A percentile compares a stretch with the other conserved stretches of the same genome.
Evolutionary conservation across 37 sponge, comb jelly and placozoan genomes (phyloP).

Genomic region (Dysidea cf. avara): DNA sequence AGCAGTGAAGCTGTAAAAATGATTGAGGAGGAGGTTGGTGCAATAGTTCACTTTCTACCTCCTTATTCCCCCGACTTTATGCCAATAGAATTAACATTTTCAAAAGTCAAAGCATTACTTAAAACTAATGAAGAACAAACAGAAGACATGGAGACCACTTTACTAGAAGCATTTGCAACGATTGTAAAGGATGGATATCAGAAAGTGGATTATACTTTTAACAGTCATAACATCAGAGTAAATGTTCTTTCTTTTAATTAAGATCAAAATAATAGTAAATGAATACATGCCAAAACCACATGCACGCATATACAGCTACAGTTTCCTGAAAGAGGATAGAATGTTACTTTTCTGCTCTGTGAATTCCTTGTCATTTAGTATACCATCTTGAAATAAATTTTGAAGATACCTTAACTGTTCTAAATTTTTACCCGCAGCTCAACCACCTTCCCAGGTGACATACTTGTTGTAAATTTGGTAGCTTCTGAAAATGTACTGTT

Average conservation of each 20-base stretch:
- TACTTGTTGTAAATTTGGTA: neutral
- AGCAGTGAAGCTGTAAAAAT: neutral
- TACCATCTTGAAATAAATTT: constrained; percentile 32
- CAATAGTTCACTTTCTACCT: too few relatives aligned
- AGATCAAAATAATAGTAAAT: too few relatives aligned
- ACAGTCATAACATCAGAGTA: too few relatives aligned
- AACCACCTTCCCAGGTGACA: constrained; percentile 19
- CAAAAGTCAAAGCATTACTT: constrained; percentile 24
- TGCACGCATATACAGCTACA: neutral
- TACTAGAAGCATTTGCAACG: constrained; percentile 6
- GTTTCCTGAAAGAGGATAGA: constrained; percentile 4
- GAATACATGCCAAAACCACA: neutral
- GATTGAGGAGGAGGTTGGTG: constrained; percentile 37
- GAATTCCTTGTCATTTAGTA: constrained; percentile 18
- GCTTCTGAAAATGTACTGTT: neutral
- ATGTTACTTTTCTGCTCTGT: constrained; percentile 10
- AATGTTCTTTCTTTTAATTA: too few relatives aligned
- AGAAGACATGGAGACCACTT: constrained; percentile 11
- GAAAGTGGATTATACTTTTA: constrained; percentile 3
- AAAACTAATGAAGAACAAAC: neutral
- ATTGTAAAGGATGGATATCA: constrained; percentile 27
- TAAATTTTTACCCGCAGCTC: constrained; percentile 17
- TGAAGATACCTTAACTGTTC: constrained; percentile 42
- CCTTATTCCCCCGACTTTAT: too few relatives aligned
- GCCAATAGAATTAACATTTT: too few relatives aligned